phyloP scores from a whole-genome alignment of 2,888 invertebrate genomes.

The Melieria picta region DNA sequence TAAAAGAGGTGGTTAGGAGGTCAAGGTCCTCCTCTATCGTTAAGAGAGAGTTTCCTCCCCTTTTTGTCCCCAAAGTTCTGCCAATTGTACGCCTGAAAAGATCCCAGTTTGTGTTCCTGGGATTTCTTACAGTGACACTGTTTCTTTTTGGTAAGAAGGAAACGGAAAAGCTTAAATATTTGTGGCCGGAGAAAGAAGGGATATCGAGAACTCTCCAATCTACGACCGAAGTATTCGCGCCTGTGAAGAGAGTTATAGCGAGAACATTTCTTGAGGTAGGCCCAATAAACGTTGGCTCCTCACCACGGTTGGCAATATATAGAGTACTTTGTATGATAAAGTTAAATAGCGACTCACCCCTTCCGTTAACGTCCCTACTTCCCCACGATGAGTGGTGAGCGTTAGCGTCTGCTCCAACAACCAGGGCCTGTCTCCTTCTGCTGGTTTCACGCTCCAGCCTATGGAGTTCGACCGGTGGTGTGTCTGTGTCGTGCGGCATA shows the following conservation, averaged over 20 bases:
- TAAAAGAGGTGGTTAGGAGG: neutral
- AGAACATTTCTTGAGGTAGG: neutral
- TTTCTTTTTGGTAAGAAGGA: too few species aligned
- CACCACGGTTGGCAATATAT: neutral
- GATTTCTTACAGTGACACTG: too few species aligned
- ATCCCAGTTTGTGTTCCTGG: too few species aligned
- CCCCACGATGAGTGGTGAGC: neutral
- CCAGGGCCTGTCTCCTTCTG: neutral
- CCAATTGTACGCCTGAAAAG: too few species aligned
- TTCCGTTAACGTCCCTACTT: neutral
- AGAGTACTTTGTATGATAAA: neutral
- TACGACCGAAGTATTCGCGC: neutral
- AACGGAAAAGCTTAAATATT: too few species aligned
- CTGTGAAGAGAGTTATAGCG: neutral
- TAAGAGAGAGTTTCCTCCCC: neutral
- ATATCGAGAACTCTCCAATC: too few species aligned
- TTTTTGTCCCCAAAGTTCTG: too few species aligned
- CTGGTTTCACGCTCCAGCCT: neutral
- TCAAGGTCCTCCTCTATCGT: neutral
- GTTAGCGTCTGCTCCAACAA: neutral
- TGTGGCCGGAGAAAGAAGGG: neutral
- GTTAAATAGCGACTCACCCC: neutral
- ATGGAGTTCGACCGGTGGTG: constrained; percentile 6
- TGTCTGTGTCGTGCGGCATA: neutral
- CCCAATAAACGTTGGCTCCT: neutral